These are phyloP conservation scores for Nezara viridula DNA, from an alignment of 2,888 invertebrate species.

Conservation along the genomic window DNA sequence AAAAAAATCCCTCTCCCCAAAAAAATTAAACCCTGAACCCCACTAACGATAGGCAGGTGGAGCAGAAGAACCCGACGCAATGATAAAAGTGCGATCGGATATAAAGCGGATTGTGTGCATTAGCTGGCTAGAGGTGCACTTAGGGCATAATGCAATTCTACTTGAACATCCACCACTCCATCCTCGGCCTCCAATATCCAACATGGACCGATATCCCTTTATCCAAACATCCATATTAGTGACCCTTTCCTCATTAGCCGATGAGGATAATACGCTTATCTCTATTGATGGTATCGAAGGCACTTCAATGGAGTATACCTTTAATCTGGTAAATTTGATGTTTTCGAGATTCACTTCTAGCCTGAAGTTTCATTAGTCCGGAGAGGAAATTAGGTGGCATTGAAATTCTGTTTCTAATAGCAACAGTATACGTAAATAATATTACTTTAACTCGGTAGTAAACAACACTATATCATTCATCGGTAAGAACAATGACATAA, in stretches of 20 bases:
- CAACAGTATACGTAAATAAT: no score
- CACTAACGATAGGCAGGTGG: no score
- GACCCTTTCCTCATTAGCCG: background rate
- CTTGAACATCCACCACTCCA: background rate
- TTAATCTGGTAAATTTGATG: background rate
- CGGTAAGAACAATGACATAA: no score
- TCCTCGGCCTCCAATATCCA: background rate
- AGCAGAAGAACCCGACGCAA: background rate
- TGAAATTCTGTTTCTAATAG: background rate
- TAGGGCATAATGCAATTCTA: background rate
- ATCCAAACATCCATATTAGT: slow-evolving; percentile 9
- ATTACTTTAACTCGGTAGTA: no score
- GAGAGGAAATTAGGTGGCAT: background rate
- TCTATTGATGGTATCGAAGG: background rate
- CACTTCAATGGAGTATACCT: background rate
- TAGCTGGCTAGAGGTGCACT: background rate
- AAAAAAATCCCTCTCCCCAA: no score
- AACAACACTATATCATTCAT: no score
- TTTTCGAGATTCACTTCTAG: background rate
- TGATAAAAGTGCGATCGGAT: background rate
- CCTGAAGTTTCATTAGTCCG: background rate
- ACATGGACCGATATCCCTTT: background rate
- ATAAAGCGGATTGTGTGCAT: background rate
- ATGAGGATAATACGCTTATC: background rate
- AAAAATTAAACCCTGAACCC: no score